Percentiles rank a stretch among this genome's conserved stretches.
These are phyloP conservation scores for Apantesis nais DNA, from an alignment of 2,888 invertebrate species.

Conservation along the genomic window DNA sequence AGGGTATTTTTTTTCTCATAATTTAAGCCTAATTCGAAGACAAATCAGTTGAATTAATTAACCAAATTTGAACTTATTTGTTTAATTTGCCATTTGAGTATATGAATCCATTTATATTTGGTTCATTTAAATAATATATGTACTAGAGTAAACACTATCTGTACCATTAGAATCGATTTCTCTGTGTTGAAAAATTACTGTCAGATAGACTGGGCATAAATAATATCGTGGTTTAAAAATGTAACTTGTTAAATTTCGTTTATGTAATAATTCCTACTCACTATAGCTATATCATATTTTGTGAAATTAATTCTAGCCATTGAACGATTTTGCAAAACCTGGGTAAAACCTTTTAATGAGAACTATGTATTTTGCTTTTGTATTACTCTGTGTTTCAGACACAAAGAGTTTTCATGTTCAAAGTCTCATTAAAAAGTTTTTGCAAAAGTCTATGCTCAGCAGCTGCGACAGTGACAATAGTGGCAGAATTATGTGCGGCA, in stretches of 20 bases:
- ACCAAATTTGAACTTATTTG: no score
- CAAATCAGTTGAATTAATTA: no score
- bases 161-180: no score
- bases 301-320: background rate
- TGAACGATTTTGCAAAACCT: background rate
- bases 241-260: background rate
- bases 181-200: no score
- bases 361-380: background rate
- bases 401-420: background rate
- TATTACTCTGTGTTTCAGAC: background rate
- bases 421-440: background rate
- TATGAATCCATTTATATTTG: no score
- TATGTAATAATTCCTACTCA: background rate
- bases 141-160: no score
- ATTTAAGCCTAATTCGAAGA: background rate
- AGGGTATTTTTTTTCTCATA: background rate
- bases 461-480: background rate
- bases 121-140: no score
- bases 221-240: no score
- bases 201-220: no score
- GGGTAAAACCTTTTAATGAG: background rate
- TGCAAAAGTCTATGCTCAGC: background rate
- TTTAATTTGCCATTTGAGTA: no score
- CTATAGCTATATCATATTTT: background rate
- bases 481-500: no score